Base-by-base conservation (phyloP, 2,113 vertebrate species). In the Brachyistius frenatus region DNA sequence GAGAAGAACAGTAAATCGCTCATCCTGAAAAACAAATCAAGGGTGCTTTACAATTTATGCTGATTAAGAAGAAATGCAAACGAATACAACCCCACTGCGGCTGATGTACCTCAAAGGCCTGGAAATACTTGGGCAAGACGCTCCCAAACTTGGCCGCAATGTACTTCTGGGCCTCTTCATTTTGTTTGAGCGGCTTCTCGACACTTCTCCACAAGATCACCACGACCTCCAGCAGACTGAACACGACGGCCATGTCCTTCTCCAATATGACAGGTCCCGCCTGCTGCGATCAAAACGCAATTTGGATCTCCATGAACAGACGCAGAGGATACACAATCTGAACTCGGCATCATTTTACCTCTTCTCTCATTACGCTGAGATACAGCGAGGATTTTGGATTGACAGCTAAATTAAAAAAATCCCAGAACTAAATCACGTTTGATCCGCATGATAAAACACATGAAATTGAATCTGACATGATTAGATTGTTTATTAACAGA, bases 201-300 rank as follows among this genome's bases (percentile, higher is more conserved):
- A 99, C 96, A 61, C 95, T 99, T 65, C 88, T 96, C 98, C 98
- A 99, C 73, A 99, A 93, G 89, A 99, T 96, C 35, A 96, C 96
- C 23, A 95, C 80, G 1, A 98, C 67, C 88, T 99, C 98, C 87
- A 99, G 88, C 52, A 99, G 92, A 68, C 96, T 91, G 13, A 96
- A 91, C 94, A 97, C 95, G 39, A 92, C 89, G 0, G 90, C 57
- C 3, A 77, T 75, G 53, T 99, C 97, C 3, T 93, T 90, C 7
- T 94, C 79, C 0, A 96, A 91, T 69, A 95, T 33, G 1, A 93
- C 92, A 10, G 92, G 87, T 49, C 94, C 91, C 5, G 92, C 90
- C 97, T 97, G 90, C 61, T 33, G 13, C 33, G 30, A 80, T 39
- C 14, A 76, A 54, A 47, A 23, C 30, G 3, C 0, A 23, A 7